phyloP scores from a whole-genome alignment of 2,113 vertebrate genomes.

The Eulacestoma nigropectus region DNA sequence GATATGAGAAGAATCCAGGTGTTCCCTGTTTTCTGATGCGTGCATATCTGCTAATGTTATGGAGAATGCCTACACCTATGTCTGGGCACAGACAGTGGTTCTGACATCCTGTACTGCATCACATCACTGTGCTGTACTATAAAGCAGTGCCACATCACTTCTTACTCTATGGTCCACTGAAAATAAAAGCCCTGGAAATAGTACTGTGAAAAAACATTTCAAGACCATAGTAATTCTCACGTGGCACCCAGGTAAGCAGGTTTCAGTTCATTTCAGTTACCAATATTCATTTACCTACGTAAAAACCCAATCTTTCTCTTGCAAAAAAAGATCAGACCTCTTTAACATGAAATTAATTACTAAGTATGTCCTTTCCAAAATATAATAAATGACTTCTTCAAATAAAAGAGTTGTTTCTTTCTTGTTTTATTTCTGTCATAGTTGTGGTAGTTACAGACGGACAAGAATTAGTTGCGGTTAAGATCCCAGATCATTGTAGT shows the following conservation, averaged over 20 bases:
- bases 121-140: not conserved
- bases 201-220: not conserved
- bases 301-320: not conserved
- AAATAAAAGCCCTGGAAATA: not conserved
- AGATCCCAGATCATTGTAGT: not conserved
- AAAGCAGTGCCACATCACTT: not conserved
- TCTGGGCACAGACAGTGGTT: not conserved
- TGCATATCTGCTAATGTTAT: accelerated
- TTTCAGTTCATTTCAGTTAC: not conserved
- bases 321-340: not conserved
- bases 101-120: not conserved
- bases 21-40: accelerated
- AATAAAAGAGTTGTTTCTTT: not conserved
- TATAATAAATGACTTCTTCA: not conserved
- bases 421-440: not conserved
- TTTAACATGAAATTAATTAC: not conserved
- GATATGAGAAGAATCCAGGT: not conserved
- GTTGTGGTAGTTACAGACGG: not conserved
- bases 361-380: not conserved
- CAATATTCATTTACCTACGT: not conserved
- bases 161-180: not conserved
- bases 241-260: not conserved
- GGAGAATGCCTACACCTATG: not conserved
- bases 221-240: not conserved
- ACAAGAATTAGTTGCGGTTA: not conserved